Base-by-base conservation (phyloP, 2,888 invertebrate species). In the Agrochola litura region DNA sequence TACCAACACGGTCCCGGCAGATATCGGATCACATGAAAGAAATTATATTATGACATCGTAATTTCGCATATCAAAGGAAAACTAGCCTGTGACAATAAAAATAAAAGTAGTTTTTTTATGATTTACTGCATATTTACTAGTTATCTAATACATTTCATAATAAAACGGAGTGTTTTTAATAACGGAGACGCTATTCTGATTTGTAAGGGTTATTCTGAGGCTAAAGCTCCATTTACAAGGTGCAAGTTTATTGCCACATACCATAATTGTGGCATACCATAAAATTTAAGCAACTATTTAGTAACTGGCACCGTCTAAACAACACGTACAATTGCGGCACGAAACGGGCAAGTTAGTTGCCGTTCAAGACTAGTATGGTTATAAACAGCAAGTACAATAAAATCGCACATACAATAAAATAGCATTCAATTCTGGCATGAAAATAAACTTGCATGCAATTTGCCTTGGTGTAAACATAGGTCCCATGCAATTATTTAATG, bases 91-190 rank as follows among this genome's bases (percentile, higher is more conserved):
- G 22, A 71, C 30, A 78, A 63, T 73, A 84, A 77, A 73, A n/a
- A n/a, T n/a, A 76, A 41, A 69, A 65, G 30, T 64, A 43, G 46
- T 14, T 54, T 71, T 52, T 61, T 61, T 43, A 43, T 83, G 71
- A 76, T 69, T 82, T 61, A 72, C 14, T 30, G 37, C 58, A 19
- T 64, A 14, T 64, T 61, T 12, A 46, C 60, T 61, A 25, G 73
- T 87, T 83, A 86, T 83, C 79, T 87, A 79, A 88, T 80, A 73
- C 77, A 79, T 78, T 37, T 80, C 73, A 58, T 77, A 78, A 77
- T 70, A 80, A 78, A 83, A 83, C 37, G 37, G 43, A 54, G 41
- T 69, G 69, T 77, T 81, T 67, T 67, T 74, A 22, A 66, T 10
- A 66, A 66, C 54, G 30, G 2, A 77, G 71, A 49, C 68, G 22